Conservation (phyloP, 1,140 invertebrate genomes). For the Lineus longissimus region DNA sequence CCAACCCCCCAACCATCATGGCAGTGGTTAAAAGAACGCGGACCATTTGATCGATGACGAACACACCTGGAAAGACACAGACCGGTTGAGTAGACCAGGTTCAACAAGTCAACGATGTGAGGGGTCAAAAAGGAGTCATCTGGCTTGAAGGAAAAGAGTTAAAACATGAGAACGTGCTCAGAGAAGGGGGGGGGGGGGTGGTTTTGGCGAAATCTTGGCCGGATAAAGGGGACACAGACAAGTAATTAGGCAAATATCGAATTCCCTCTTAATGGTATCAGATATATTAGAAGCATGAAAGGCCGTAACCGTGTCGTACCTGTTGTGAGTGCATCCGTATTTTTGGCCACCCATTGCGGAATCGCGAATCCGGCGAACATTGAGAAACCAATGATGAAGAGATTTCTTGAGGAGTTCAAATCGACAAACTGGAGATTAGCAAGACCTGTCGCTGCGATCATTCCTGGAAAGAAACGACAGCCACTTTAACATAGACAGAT, state of each 20-base stretch:
- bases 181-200: too few relatives aligned
- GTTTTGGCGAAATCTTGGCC: too few relatives aligned
- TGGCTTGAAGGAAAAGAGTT: too few relatives aligned
- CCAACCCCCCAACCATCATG: constrained; percentile 45
- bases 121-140: too few relatives aligned
- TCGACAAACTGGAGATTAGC: constrained; percentile 78
- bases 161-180: too few relatives aligned
- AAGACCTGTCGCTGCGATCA: constrained; percentile 43
- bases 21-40: constrained; percentile 35
- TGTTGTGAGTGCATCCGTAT: constrained; percentile 65
- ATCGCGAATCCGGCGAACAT: constrained; percentile 75
- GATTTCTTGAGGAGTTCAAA: constrained; percentile 70
- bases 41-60: constrained; percentile 32
- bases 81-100: too few relatives aligned
- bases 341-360: constrained; percentile 69
- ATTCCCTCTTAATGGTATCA: too few relatives aligned
- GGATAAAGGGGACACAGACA: too few relatives aligned
- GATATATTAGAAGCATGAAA: too few relatives aligned
- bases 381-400: constrained; percentile 80
- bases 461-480: neutral
- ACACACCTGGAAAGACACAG: constrained; percentile 29
- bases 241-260: too few relatives aligned
- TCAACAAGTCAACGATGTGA: too few relatives aligned
- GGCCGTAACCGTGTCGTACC: constrained; percentile 48
- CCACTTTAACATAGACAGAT: too few relatives aligned